These are phyloP conservation scores for Andrena fulva DNA, from an alignment of 2,888 invertebrate genomes.

Conservation along the genomic window DNA sequence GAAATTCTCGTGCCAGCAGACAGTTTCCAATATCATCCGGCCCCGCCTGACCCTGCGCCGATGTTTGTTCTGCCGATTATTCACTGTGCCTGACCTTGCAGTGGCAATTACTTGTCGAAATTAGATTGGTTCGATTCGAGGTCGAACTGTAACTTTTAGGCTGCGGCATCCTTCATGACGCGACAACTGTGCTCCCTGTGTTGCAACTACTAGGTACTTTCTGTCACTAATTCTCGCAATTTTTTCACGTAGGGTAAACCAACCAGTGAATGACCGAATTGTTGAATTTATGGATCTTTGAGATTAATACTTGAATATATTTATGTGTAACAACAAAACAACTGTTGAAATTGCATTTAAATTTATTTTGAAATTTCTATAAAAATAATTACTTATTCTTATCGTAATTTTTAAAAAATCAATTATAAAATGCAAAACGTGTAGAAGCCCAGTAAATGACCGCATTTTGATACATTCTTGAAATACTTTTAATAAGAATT, in stretches of 20 bases:
- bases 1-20: conserved; percentile 30
- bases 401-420: too few species aligned
- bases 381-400: too few species aligned
- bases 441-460: too few species aligned
- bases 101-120: conserved; percentile 20
- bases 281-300: too few species aligned
- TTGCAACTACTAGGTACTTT: neutral
- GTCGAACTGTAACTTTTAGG: neutral
- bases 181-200: neutral
- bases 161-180: neutral
- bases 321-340: too few species aligned
- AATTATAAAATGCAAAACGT: too few species aligned
- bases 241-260: neutral
- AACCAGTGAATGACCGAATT: too few species aligned
- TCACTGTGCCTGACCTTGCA: conserved; percentile 31
- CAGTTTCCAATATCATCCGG: conserved; percentile 43
- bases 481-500: too few species aligned
- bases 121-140: neutral
- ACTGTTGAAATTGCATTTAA: too few species aligned
- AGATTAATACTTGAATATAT: too few species aligned
- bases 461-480: too few species aligned
- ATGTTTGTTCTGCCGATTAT: conserved; percentile 40
- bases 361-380: too few species aligned
- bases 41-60: neutral
- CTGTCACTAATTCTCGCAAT: neutral